A percentile compares a stretch with the other conserved stretches of the same genome.
These are phyloP conservation scores for Oreochromis niloticus DNA, from an alignment of 2,113 vertebrate genomes.

Conservation along the genomic window DNA sequence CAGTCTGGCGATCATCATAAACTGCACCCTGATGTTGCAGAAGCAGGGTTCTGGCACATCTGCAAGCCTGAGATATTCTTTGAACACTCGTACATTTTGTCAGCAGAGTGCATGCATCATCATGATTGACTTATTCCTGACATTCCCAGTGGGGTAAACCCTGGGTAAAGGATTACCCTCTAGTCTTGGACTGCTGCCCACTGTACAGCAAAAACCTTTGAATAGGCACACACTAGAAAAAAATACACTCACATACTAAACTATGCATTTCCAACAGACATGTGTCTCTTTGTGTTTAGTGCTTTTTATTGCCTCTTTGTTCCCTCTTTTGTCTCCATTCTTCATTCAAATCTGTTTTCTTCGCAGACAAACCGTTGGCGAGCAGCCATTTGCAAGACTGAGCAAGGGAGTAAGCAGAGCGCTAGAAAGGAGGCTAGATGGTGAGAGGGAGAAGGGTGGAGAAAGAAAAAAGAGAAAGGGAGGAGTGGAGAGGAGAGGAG, in stretches of 20 bases:
- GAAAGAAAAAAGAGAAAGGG: background rate
- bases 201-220: constrained; percentile 56
- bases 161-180: constrained; percentile 59
- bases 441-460: background rate
- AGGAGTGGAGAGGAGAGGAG: background rate
- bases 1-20: constrained; percentile 53
- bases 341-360: constrained; percentile 62
- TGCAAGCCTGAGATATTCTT: constrained; percentile 65
- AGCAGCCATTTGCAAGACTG: constrained; percentile 53
- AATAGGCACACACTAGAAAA: constrained; percentile 5
- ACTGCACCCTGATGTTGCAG: constrained; percentile 42
- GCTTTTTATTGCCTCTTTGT: constrained; percentile 57
- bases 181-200: constrained; percentile 57
- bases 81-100: constrained; percentile 27
- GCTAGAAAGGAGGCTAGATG: background rate
- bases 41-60: constrained; percentile 50
- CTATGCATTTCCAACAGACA: constrained; percentile 33
- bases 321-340: constrained; percentile 58
- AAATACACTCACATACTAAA: constrained; percentile 11
- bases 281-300: constrained; percentile 41
- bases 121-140: constrained; percentile 63
- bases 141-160: constrained; percentile 60
- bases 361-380: constrained; percentile 50
- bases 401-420: constrained; percentile 12
- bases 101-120: constrained; percentile 53